Evolutionary conservation across 2,797 vertebrate genomes (phyloP).

Genomic region (Hemitrygon akajei): DNA sequence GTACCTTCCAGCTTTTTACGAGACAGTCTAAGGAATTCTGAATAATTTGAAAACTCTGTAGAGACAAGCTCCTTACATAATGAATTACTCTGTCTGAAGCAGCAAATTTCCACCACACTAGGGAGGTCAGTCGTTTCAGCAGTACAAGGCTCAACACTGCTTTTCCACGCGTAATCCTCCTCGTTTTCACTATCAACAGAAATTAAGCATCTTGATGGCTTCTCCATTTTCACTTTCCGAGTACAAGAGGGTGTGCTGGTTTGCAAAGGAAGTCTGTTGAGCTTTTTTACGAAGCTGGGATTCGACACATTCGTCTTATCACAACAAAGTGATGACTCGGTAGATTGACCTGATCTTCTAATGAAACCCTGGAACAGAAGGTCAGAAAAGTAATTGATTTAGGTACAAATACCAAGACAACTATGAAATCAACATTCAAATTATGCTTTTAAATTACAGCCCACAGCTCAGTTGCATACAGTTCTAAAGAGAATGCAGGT

Average conservation of each 20-base stretch:
- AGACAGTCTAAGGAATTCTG: neutral
- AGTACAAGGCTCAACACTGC: neutral
- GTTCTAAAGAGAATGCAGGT: no score
- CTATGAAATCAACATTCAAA: neutral
- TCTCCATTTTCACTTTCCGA: neutral
- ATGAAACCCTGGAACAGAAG: neutral
- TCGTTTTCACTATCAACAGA: neutral
- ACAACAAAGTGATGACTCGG: constrained; percentile 11
- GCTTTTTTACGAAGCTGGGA: neutral
- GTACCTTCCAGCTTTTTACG: neutral
- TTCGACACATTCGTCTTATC: neutral
- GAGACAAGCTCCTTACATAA: neutral
- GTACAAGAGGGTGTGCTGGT: constrained; percentile 29
- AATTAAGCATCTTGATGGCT: neutral
- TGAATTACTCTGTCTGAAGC: neutral
- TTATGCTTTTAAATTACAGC: neutral
- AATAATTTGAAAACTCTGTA: constrained; percentile 4
- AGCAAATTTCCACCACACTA: neutral
- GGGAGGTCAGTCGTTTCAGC: neutral
- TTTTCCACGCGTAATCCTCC: neutral
- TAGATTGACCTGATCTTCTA: neutral
- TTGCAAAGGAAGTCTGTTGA: neutral
- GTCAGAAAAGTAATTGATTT: neutral
- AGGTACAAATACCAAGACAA: neutral
- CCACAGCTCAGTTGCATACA: neutral